Base-by-base conservation (phyloP, 2,113 vertebrate species). In the Arizona elegans region DNA sequence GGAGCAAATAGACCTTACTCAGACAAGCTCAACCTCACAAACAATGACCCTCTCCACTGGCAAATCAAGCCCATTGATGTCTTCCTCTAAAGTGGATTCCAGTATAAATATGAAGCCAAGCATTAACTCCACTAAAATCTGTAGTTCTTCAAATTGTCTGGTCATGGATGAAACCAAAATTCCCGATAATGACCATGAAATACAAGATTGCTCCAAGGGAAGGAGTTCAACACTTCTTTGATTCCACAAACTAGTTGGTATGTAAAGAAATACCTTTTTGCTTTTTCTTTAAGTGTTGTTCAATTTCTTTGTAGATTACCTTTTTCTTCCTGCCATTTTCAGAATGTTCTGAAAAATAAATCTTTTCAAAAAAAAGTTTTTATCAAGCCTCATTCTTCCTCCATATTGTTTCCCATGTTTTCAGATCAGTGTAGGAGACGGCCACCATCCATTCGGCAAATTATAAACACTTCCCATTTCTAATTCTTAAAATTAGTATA, bases 71-170 rank as follows among this genome's bases (percentile, higher is more conserved):
- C 86, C 26, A 2, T 81, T 87, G 1, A 8, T 24, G 81, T 65
- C 89, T 86, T 52, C 53, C 1, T 11, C 89, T 9, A 23, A 86
- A 53, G 1, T 5, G 29, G 8, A 26, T 54, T 0, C 0, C 70
- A 3, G 26, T 0, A 0, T 55, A 5, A 10, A 5, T 0, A 58
- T 29, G 0, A 1, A 8, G 56, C 88, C 15, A 23, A 6, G 75
- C 1, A 26, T 75, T 0, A 33, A 53, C 86, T 55, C 23, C 65
- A 2, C 38, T 0, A 55, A 2, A 87, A 81, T 55, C 0, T 50
- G 55, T 24, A 5, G 24, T 88, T 88, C 75, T 0, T 58, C 0
- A 6, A 91, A 52, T 33, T 62, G 15, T 33, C 93, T 86, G 92
- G 13, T 15, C 13, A 17, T 4, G 7, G 92, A 47, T 7, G 62